Conservation (phyloP, 1,140 invertebrate species). For the Trichomalopsis sarcophagae region DNA sequence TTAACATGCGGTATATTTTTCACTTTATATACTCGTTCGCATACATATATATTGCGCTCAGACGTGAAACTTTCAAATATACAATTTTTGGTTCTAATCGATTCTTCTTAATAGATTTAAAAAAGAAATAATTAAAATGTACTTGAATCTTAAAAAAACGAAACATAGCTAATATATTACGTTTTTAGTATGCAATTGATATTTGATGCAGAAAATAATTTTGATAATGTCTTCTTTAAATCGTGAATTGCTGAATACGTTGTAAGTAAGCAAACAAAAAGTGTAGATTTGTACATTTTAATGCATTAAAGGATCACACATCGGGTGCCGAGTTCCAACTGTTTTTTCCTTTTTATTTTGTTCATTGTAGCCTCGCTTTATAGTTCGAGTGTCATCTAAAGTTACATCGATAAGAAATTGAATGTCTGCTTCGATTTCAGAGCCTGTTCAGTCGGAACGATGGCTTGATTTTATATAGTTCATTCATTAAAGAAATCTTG, state of each 20-base stretch:
- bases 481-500: conserved; percentile 8
- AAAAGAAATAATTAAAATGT: background rate
- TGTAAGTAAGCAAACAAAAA: conserved; percentile 33
- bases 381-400: conserved; percentile 22
- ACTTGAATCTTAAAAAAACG: background rate
- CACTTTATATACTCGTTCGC: conserved; percentile 33
- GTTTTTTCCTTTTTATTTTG: conserved; percentile 15
- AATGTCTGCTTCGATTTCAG: conserved; percentile 13
- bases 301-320: conserved; percentile 15
- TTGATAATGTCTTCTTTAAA: background rate
- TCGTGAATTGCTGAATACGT: background rate
- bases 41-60: background rate
- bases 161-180: background rate
- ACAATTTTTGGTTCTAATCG: conserved; percentile 32
- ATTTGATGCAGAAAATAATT: background rate
- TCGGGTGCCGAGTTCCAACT: background rate
- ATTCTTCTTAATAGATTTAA: background rate
- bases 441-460: background rate
- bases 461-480: background rate
- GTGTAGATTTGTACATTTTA: conserved; percentile 10
- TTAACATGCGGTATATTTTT: conserved; percentile 29
- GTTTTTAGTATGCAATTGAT: background rate
- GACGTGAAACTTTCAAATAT: conserved; percentile 23
- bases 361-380: conserved; percentile 29
- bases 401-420: conserved; percentile 31